Conservation (phyloP, 30 jellyfish, hydroid and myxozoan species). For the Cassiopea xamachana region DNA sequence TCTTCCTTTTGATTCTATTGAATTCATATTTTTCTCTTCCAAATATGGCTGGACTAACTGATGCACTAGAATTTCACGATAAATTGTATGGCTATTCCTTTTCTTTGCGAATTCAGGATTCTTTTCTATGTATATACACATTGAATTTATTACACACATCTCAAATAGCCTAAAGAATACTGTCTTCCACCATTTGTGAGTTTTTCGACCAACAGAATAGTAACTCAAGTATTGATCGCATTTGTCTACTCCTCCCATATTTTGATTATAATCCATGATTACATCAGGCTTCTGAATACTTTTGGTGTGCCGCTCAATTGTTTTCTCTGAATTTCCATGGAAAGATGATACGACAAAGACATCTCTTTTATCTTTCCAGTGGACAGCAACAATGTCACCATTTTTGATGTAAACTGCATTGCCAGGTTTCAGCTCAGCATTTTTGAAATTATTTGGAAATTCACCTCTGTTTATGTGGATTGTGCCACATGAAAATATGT, state of each 20-base stretch:
- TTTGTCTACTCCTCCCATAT: constrained; percentile 25
- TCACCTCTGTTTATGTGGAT: constrained; percentile 36
- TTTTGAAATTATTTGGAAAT: constrained; percentile 27
- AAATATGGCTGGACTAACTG: constrained; percentile 3
- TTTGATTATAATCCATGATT: not conserved
- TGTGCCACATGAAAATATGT: constrained; percentile 50
- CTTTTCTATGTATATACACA: constrained; percentile 19
- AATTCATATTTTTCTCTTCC: not conserved
- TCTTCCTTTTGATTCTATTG: constrained; percentile 1
- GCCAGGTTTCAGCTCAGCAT: constrained; percentile 24
- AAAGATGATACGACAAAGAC: constrained; percentile 2
- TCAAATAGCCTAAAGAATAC: constrained; percentile 44
- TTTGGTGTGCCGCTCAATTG: not conserved
- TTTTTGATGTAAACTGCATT: not conserved
- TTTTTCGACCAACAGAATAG: not conserved
- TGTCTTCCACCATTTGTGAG: constrained; percentile 62
- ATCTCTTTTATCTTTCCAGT: constrained; percentile 46
- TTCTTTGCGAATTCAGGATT: constrained; percentile 29
- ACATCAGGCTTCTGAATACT: constrained; percentile 11
- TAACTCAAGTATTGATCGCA: constrained; percentile 1
- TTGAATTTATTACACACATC: constrained; percentile 44
- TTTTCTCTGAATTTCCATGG: not conserved
- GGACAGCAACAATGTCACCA: constrained; percentile 32
- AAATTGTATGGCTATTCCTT: not conserved
- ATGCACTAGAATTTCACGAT: constrained; percentile 1